phyloP scores from a whole-genome alignment of 2,113 vertebrate species.

The Cyprinodon brontotheroides region DNA sequence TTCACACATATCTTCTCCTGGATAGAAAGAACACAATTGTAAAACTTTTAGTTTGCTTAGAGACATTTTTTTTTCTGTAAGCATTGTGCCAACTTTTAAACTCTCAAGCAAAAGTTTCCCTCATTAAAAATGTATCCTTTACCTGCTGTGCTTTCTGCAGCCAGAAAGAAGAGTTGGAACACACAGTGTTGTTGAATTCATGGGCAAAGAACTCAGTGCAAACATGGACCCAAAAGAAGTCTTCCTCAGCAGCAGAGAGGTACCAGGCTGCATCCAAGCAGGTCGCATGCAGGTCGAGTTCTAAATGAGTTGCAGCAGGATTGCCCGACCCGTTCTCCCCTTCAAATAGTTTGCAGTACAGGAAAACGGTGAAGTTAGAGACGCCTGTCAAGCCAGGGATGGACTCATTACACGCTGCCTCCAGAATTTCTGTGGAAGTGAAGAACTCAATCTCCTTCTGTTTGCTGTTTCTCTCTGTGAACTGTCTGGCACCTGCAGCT shows the following conservation, averaged over 20 bases:
- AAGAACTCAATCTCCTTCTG: slow-evolving; percentile 44
- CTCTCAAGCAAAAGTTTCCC: background rate
- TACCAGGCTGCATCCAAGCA: slow-evolving; percentile 88
- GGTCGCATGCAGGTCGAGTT: slow-evolving; percentile 75
- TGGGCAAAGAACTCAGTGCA: slow-evolving; percentile 85
- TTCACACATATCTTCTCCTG: too few relatives aligned
- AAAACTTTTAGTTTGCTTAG: background rate
- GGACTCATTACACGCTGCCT: slow-evolving; percentile 84
- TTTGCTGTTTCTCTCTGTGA: slow-evolving; percentile 6
- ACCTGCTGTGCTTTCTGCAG: slow-evolving; percentile 80
- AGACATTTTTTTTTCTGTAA: too few relatives aligned
- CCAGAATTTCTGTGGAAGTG: slow-evolving; percentile 76
- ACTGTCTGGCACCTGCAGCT: slow-evolving; percentile 15
- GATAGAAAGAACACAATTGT: too few relatives aligned
- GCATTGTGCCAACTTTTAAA: slow-evolving; percentile 1
- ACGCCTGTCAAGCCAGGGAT: slow-evolving; percentile 81
- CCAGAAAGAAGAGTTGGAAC: slow-evolving; percentile 85
- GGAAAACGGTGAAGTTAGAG: slow-evolving; percentile 88
- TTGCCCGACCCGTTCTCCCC: slow-evolving; percentile 67
- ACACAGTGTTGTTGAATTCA: slow-evolving; percentile 85
- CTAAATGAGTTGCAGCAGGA: slow-evolving; percentile 58
- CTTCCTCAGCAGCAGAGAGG: slow-evolving; percentile 81
- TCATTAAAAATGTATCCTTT: slow-evolving; percentile 8
- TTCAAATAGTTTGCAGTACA: slow-evolving; percentile 86
- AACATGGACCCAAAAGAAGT: slow-evolving; percentile 85